Evolutionary conservation across 2,113 vertebrate species (phyloP).

Genomic region (Alexandromys fortis): DNA sequence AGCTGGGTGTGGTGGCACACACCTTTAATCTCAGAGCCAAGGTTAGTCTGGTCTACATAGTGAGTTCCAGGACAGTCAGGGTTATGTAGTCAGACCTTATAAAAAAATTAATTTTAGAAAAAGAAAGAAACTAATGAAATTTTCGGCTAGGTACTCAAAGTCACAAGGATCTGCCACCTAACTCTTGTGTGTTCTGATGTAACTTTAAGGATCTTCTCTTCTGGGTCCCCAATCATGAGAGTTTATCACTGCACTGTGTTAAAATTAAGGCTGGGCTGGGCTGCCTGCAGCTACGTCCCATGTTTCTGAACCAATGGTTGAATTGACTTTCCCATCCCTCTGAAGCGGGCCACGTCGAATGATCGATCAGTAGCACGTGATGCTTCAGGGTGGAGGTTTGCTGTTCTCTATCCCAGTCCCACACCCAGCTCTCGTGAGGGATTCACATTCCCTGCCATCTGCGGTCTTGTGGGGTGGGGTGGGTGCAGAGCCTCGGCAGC

Average conservation of each 20-base stretch:
- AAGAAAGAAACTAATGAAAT: background rate
- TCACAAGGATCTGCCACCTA: background rate
- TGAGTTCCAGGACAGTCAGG: background rate
- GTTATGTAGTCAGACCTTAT: background rate
- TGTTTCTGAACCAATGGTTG: background rate
- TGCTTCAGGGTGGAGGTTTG: background rate
- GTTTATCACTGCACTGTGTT: background rate
- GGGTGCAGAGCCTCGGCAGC: background rate
- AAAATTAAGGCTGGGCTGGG: background rate
- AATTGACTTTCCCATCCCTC: accelerated
- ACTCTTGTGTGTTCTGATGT: background rate
- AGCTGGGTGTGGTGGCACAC: background rate
- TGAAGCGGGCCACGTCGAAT: background rate
- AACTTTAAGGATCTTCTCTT: background rate
- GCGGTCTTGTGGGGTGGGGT: background rate
- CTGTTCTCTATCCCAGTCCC: too few relatives aligned
- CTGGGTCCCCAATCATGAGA: background rate
- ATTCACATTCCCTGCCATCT: background rate
- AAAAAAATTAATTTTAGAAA: background rate
- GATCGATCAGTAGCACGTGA: accelerated
- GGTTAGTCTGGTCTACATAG: background rate
- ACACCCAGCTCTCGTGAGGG: background rate
- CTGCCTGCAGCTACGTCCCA: background rate
- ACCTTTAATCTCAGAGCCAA: background rate
- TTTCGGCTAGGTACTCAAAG: background rate